A percentile compares a stretch with the other conserved stretches of the same genome.
Conservation (phyloP, 2,113 vertebrate species). For the Proteles cristata region DNA sequence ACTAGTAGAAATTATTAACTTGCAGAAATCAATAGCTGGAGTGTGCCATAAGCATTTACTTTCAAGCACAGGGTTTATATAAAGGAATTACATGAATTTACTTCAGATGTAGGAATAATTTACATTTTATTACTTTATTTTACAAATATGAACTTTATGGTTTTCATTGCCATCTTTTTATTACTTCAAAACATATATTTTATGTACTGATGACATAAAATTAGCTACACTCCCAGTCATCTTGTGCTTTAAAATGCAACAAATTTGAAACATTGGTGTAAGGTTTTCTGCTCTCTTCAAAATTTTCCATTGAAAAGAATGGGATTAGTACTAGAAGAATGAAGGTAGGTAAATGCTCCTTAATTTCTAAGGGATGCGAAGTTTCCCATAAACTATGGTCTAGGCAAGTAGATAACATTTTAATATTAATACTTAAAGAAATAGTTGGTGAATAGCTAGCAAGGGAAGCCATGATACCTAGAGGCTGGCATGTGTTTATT, state of each 20-base stretch:
- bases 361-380: slow-evolving; percentile 13
- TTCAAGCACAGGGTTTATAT: slow-evolving; percentile 58
- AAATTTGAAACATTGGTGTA: neutral
- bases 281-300: slow-evolving; percentile 11
- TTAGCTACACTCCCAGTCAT: neutral
- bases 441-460: neutral
- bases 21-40: slow-evolving; percentile 64
- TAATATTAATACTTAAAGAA: slow-evolving; percentile 25
- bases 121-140: slow-evolving; percentile 72
- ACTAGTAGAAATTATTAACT: slow-evolving; percentile 69
- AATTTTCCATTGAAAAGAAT: slow-evolving; percentile 25
- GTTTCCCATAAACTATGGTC: neutral
- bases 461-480: neutral
- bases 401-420: neutral
- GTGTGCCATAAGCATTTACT: slow-evolving; percentile 54
- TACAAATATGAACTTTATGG: slow-evolving; percentile 56
- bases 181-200: slow-evolving; percentile 51
- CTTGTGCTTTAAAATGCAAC: neutral
- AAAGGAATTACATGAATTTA: slow-evolving; percentile 64
- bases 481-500: neutral
- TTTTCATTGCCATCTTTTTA: slow-evolving; percentile 60
- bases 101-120: slow-evolving; percentile 61
- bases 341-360: neutral
- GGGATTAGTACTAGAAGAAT: neutral
- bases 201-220: slow-evolving; percentile 42